phyloP scores from a whole-genome alignment of 2,797 vertebrate genomes.

The Labeo calbasu region DNA sequence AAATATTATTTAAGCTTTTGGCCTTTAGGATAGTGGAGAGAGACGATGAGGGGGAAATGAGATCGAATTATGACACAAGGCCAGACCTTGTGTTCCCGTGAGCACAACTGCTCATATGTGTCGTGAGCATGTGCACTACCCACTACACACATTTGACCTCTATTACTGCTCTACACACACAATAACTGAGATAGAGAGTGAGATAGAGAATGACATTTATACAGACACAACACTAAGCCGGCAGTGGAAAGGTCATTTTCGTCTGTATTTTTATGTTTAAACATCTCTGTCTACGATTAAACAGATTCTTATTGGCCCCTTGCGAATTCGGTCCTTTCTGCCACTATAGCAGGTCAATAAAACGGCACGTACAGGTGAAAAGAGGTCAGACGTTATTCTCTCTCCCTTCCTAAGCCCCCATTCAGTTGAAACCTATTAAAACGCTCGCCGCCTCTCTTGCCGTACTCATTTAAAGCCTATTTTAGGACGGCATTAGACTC shows the following conservation, averaged over 20 bases:
- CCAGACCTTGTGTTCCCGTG: slow-evolving; percentile 15
- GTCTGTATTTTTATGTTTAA: slow-evolving; percentile 39
- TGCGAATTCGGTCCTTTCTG: slow-evolving; percentile 14
- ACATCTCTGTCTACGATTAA: slow-evolving; percentile 37
- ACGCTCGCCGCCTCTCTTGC: not conserved
- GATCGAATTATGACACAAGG: slow-evolving; percentile 23
- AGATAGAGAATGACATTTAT: slow-evolving; percentile 47
- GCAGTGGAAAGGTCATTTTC: slow-evolving; percentile 36
- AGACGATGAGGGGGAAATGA: slow-evolving; percentile 17
- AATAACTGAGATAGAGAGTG: slow-evolving; percentile 37
- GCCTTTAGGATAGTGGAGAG: slow-evolving; percentile 18
- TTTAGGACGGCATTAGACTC: slow-evolving; percentile 47
- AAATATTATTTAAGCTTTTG: not conserved
- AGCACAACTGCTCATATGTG: slow-evolving; percentile 19
- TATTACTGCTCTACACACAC: slow-evolving; percentile 48
- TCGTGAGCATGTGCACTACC: not conserved
- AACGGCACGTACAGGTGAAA: slow-evolving; percentile 28
- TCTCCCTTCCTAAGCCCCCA: slow-evolving; percentile 30
- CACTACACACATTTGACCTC: slow-evolving; percentile 50
- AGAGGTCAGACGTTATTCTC: slow-evolving; percentile 43
- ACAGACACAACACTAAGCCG: slow-evolving; percentile 28
- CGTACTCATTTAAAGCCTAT: slow-evolving; percentile 49
- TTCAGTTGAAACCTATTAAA: slow-evolving; percentile 51
- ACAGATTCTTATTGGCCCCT: slow-evolving; percentile 36
- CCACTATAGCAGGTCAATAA: slow-evolving; percentile 36